Evolutionary conservation across 2,113 vertebrate species (phyloP), one percentile per base, ranked within the genome.

Genomic region (Malaclemys terrapin): DNA sequence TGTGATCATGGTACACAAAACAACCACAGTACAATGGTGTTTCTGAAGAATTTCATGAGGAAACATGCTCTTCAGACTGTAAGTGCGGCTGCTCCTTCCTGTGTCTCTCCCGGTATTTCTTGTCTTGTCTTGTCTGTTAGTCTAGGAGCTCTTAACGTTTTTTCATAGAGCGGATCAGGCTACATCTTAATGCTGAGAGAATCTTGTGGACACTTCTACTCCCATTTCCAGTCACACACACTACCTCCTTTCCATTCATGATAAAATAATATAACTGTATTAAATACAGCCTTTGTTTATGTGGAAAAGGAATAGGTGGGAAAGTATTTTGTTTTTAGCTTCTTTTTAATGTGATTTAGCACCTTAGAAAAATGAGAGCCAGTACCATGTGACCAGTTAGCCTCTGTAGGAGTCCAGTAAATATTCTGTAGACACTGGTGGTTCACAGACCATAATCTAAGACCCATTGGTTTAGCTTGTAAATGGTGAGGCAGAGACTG

Each of bases 381-480:
- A 12, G 81, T 89, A 83, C 57, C 80, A 53, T 84, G 90, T 87
- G 84, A 82, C 85, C 82, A 93, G 81, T 75, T 90, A 91, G 42
- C 84, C 90, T 80, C 50, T 75, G 62, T 89, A 89, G 88, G 54
- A 85, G 89, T 45, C 25, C 45, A 42, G 56, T 8, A 91, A 76
- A 88, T 90, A 84, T 95, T 96, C 83, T 89, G 5, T 78, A 88
- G 24, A 47, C 53, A 16, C 22, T 85, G 69, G 19, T 86, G 92
- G 50, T 88, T 95, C 90, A 84, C 54, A 82, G 92, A 89, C 87
- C 87, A 93, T 49, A 84, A n/a, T 69, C 75, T 89, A 56, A 87
- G 89, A 96, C 79, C 56, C 82, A 76, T 52, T 86, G 82, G 75
- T 76, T 86, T 93, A 29, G 85, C 94, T 86, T 95, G 82, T 93